Conservation (phyloP, 2,888 invertebrate genomes). For the Dascillus cervinus region DNA sequence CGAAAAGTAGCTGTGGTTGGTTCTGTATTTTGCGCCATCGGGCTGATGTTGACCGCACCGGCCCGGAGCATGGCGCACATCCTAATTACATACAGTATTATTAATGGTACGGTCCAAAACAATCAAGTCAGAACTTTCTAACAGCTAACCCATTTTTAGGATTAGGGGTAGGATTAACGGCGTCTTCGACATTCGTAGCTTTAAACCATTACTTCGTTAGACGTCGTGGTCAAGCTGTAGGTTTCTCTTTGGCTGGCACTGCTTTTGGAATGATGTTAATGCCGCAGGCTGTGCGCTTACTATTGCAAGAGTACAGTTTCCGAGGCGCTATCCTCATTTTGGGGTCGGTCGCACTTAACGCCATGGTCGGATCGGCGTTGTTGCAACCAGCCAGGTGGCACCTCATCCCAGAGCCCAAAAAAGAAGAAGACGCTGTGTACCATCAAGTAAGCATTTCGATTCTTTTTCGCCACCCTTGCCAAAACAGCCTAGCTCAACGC, state of each 20-base stretch:
- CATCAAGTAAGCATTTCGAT: no score
- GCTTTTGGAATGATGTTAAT: constrained; percentile 72
- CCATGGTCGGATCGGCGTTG: constrained; percentile 58
- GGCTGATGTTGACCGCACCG: constrained; percentile 59
- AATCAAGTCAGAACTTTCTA: no score
- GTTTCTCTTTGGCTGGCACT: constrained; percentile 72
- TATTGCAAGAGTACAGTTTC: constrained; percentile 57
- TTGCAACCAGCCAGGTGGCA: constrained; percentile 68
- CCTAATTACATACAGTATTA: constrained; percentile 63
- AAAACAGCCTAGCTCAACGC: no score
- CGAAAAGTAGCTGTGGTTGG: constrained; percentile 63
- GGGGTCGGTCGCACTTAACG: constrained; percentile 60
- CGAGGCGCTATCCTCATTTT: constrained; percentile 61
- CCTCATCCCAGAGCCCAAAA: constrained; percentile 51
- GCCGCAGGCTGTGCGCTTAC: constrained; percentile 63
- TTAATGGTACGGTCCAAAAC: no score
- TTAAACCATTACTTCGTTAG: constrained; percentile 70
- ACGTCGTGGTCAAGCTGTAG: constrained; percentile 72
- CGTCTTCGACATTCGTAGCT: constrained; percentile 71
- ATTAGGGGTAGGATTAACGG: constrained; percentile 68
- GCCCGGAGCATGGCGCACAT: constrained; percentile 66
- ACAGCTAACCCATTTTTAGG: no score
- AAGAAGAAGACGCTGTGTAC: constrained; percentile 46
- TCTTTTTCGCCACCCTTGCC: no score
- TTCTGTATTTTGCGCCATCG: constrained; percentile 57